Conservation (phyloP, 1,140 invertebrate genomes). For the Pseudomyrmex cubaensis region DNA sequence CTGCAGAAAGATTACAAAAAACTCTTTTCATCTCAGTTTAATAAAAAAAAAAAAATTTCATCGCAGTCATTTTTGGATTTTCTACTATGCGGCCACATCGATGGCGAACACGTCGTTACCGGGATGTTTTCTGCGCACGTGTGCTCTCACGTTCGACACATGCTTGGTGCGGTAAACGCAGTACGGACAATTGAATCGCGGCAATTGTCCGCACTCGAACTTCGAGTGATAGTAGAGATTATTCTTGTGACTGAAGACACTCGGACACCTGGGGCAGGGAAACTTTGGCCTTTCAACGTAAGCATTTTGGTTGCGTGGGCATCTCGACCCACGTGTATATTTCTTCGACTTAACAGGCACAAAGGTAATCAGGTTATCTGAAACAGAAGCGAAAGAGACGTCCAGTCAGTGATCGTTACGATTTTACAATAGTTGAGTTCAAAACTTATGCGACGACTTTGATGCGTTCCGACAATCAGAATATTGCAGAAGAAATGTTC, state of each 20-base stretch:
- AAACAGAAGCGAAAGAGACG: slow-evolving; percentile 59
- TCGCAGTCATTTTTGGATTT: too few species aligned
- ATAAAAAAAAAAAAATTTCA: too few species aligned
- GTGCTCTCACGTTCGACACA: slow-evolving; percentile 80
- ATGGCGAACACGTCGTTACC: slow-evolving; percentile 72
- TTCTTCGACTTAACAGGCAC: background rate
- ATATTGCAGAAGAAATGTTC: background rate
- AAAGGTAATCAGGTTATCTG: slow-evolving; percentile 29
- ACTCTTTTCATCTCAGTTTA: too few species aligned
- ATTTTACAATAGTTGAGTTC: background rate
- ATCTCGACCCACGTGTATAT: background rate
- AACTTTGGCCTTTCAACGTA: slow-evolving; percentile 60
- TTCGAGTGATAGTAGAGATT: slow-evolving; percentile 87
- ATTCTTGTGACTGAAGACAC: slow-evolving; percentile 76
- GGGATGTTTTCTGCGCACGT: slow-evolving; percentile 79
- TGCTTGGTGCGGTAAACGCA: slow-evolving; percentile 85
- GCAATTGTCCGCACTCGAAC: slow-evolving; percentile 88
- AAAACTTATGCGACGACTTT: background rate
- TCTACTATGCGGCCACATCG: slow-evolving; percentile 32
- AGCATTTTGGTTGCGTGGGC: too few species aligned
- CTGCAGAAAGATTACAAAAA: too few species aligned
- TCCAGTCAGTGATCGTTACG: slow-evolving; percentile 11
- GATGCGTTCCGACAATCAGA: slow-evolving; percentile 13
- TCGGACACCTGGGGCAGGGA: slow-evolving; percentile 74
- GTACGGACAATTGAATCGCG: slow-evolving; percentile 86